Evolutionary conservation across 2,113 vertebrate genomes (phyloP), one percentile per base, ranked within the genome.

Genomic region (Scortum barcoo): DNA sequence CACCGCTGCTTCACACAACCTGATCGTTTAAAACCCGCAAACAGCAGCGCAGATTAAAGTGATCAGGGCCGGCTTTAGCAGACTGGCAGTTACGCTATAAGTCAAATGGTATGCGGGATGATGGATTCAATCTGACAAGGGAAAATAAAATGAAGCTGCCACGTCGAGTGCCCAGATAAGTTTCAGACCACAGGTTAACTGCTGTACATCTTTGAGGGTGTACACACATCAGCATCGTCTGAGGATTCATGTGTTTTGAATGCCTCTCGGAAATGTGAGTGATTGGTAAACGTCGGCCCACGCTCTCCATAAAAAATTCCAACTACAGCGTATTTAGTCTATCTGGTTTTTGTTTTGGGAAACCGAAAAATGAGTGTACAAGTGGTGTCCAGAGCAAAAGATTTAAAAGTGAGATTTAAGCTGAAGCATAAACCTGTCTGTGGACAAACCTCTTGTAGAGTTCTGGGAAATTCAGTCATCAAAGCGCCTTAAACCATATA

Each of bases 401-500:
- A 93, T 84, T 74, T 86, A 89, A 36, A 61, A 24, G 24, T 26
- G 57, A 81, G 68, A 86, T 89, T 88, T 86, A 84, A 81, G 38
- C 8, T 46, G 7, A 48, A 69, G 76, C 73, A 63, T 78, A 91
- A 93, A 91, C 78, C 65, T 88, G 83, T 89, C 75, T 2, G 46
- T 51, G 75, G 11, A 79, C 33, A 82, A 78, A 72, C 5, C 26
- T 73, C 78, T 79, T 76, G 65, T 75, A 80, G 69, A 80, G 53
- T 77, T 79, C 80, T 76, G 77, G 86, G 81, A 90, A 85, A 86
- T 70, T 65, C 33, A 28, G 48, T 78, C 60, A 76, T 89, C 77
- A 76, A 82, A 82, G 72, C 71, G 36, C 78, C 80, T 87, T 70
- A 75, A 84, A 81, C 83, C 70, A 77, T 91, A 89, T 91, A 91